Evolutionary conservation across 1,140 invertebrate species (phyloP).

Genomic region (Hyphantria cunea): DNA sequence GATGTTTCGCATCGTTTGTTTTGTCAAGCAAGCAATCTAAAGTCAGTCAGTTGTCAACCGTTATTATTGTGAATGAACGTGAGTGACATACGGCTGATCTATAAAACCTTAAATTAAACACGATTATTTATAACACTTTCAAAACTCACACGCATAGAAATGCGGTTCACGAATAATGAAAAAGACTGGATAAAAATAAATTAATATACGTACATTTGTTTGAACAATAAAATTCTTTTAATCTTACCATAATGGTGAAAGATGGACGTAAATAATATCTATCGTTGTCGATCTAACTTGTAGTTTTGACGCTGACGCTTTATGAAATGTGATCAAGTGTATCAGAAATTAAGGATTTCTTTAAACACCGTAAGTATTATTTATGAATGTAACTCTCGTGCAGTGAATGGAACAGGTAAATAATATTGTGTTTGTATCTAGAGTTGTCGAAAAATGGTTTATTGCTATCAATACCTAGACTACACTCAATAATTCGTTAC

Average conservation of each 20-base stretch:
- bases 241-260: constrained; percentile 62
- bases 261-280: constrained; percentile 63
- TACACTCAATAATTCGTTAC: no score
- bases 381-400: neutral
- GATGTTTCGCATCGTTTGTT: constrained; percentile 22
- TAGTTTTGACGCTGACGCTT: constrained; percentile 50
- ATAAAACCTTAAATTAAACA: constrained; percentile 27
- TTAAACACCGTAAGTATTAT: constrained; percentile 43
- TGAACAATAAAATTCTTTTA: constrained; percentile 33
- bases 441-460: no score
- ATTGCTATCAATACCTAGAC: no score
- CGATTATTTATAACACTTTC: constrained; percentile 17
- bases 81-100: constrained; percentile 9
- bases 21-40: constrained; percentile 7
- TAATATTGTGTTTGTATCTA: no score
- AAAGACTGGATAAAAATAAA: neutral
- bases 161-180: constrained; percentile 12
- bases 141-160: constrained; percentile 1
- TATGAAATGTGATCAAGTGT: constrained; percentile 68
- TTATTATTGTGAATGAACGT: constrained; percentile 23
- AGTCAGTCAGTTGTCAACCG: constrained; percentile 36
- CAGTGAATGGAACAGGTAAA: no score
- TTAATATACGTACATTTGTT: neutral
- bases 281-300: constrained; percentile 56
- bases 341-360: constrained; percentile 44